Percentiles rank a stretch among this genome's conserved stretches.
These are phyloP conservation scores for Trichacis sp. DNA, from an alignment of 2,888 invertebrate species.

Conservation along the genomic window DNA sequence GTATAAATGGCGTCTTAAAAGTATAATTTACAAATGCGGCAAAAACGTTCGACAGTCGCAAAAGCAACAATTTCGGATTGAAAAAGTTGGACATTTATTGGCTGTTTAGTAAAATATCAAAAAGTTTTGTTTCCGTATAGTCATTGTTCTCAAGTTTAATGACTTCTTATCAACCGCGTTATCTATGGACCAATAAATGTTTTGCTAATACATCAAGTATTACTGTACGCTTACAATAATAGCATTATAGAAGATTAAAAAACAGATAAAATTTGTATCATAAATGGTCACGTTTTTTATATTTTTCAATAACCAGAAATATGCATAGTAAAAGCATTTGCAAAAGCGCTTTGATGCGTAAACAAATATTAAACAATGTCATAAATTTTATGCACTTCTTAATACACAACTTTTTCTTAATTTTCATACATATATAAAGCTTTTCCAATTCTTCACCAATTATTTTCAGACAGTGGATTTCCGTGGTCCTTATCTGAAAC, in stretches of 20 bases:
- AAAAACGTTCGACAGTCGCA: conserved; percentile 47
- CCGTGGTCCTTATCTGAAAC: conserved; percentile 55
- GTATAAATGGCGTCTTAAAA: conserved; percentile 59
- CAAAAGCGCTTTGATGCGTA: conserved; percentile 45
- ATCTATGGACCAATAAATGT: conserved; percentile 27
- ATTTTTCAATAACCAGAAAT: conserved; percentile 26
- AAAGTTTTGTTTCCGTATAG: conserved; percentile 8
- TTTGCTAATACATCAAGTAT: conserved; percentile 42
- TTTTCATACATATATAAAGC: conserved; percentile 56
- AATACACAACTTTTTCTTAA: conserved; percentile 50
- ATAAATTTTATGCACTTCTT: conserved; percentile 48
- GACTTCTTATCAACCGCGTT: conserved; percentile 11
- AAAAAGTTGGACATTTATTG: conserved; percentile 37
- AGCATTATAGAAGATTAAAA: conserved; percentile 48
- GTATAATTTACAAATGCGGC: conserved; percentile 63
- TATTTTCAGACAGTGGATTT: conserved; percentile 44
- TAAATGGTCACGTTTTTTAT: conserved; percentile 18
- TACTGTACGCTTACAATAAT: conserved; percentile 43
- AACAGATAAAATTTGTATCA: conserved; percentile 50
- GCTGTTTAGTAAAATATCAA: conserved; percentile 35
- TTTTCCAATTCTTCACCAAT: conserved; percentile 50
- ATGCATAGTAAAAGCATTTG: conserved; percentile 38
- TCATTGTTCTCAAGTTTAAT: neutral
- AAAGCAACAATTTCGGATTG: conserved; percentile 39
- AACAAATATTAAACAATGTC: conserved; percentile 51